Percentiles rank a stretch among this genome's conserved stretches.
These are phyloP conservation scores for Corvus hawaiiensis DNA, from an alignment of 2,113 vertebrate species.

Conservation along the genomic window DNA sequence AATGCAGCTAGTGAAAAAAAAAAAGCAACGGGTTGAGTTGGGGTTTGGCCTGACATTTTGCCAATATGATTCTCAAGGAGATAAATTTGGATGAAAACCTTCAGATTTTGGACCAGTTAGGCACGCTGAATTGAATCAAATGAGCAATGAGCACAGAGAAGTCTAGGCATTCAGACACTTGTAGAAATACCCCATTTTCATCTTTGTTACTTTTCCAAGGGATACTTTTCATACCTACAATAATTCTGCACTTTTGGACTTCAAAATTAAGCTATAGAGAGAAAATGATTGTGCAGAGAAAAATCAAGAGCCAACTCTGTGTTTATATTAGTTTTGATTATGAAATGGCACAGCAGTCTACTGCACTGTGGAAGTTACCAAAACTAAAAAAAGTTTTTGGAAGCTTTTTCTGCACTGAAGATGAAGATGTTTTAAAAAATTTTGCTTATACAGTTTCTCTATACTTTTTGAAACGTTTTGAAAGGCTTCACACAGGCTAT, in stretches of 20 bases:
- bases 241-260: background rate
- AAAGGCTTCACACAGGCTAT: background rate
- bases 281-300: background rate
- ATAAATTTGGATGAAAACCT: background rate
- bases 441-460: background rate
- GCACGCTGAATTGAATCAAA: background rate
- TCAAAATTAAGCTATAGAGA: background rate
- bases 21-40: background rate
- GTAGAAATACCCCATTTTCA: background rate
- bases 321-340: slow-evolving; percentile 2
- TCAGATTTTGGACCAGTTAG: background rate
- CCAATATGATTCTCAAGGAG: background rate
- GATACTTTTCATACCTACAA: background rate
- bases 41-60: background rate
- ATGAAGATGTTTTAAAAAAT: background rate
- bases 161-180: background rate
- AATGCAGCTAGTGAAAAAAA: background rate
- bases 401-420: background rate
- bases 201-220: slow-evolving; percentile 31
- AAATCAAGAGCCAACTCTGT: background rate
- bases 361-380: background rate
- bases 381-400: background rate
- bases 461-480: background rate
- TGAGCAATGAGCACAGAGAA: background rate
- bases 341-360: background rate